Conservation (phyloP, 2,113 vertebrate genomes). For the Actenoides lindsayi region DNA sequence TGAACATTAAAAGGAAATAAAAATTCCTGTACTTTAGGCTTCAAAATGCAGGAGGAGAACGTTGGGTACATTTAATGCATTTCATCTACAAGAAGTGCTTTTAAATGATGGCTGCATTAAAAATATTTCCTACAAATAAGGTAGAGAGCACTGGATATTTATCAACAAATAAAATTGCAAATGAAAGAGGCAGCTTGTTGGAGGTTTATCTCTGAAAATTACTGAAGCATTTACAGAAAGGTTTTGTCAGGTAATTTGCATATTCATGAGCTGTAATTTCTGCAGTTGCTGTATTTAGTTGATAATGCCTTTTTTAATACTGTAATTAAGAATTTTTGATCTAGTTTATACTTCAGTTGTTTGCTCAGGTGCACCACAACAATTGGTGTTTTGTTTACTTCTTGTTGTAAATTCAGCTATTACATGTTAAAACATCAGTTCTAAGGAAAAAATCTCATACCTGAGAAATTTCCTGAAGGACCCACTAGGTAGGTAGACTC, state of each 20-base stretch:
- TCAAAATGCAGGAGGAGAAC: neutral
- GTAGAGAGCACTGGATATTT: neutral
- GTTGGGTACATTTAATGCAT: neutral
- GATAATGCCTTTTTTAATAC: conserved; percentile 46
- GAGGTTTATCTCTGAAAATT: conserved; percentile 55
- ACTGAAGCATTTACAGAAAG: conserved; percentile 25
- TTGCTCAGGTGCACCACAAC: conserved; percentile 2
- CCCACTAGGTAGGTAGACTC: neutral
- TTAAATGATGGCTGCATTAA: neutral
- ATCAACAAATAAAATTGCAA: conserved; percentile 18
- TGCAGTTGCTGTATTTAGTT: conserved; percentile 46
- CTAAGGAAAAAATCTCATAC: neutral
- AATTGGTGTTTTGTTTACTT: neutral
- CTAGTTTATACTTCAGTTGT: neutral
- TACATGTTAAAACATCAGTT: neutral
- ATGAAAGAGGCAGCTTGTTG: conserved; percentile 8
- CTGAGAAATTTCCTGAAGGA: neutral
- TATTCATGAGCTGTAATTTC: conserved; percentile 46
- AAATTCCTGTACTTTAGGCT: neutral
- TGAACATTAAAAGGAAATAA: neutral
- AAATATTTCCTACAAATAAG: neutral
- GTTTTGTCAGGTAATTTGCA: conserved; percentile 49
- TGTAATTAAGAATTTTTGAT: conserved; percentile 22
- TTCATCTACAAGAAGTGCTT: neutral
- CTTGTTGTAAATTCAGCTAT: neutral